Evolutionary conservation across 2,888 invertebrate genomes (phyloP), one percentile per base, ranked within the genome.

Genomic region (Ormyrus pomaceus): DNA sequence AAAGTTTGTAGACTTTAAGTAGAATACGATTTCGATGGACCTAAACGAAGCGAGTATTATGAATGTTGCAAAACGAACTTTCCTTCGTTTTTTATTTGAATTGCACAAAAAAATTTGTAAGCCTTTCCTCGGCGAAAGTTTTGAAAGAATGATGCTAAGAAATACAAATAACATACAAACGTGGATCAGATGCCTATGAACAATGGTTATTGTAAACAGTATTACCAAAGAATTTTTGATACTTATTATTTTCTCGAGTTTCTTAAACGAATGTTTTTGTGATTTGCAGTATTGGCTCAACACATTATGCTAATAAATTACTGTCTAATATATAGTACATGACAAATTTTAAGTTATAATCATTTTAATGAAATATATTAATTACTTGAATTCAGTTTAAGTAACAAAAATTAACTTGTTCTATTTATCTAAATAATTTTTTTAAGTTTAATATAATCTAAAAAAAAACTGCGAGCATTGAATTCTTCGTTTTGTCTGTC

Each of bases 11-110:
- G 82, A 76, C 48, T 78, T 79, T 82, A 84, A 76, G 83, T 84
- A 84, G 84, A 79, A 19, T 84, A 84, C 83, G 81, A 84, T 84
- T 85, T 85, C 83, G 84, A 85, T 83, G 86, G 86, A 87, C 86
- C 86, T 86, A 86, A 86, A 84, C 61, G 83, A 85, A 85, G 85
- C 82, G 84, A 79, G 76, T 82, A 81, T 82, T 81, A 73, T 81
- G 55, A 79, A 81, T 81, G 77, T 79, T 81, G 77, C 79, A 71
- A 74, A 64, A 77, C 34, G 34, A 34, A 34, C 34, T 34, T 34
- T 34, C 34, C 34, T 34, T 34, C 34, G 34, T 34, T 34, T 34
- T 56, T 62, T 69, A 51, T 69, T 58, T 48, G 7, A 71, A 61
- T 55, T 62, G 71, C 69, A 66, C 55, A 53, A 9, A 50, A 11